Percentiles rank a stretch among this genome's conserved stretches.
phyloP scores from a whole-genome alignment of 2,113 vertebrate species.

The Psittacara wagleri region DNA sequence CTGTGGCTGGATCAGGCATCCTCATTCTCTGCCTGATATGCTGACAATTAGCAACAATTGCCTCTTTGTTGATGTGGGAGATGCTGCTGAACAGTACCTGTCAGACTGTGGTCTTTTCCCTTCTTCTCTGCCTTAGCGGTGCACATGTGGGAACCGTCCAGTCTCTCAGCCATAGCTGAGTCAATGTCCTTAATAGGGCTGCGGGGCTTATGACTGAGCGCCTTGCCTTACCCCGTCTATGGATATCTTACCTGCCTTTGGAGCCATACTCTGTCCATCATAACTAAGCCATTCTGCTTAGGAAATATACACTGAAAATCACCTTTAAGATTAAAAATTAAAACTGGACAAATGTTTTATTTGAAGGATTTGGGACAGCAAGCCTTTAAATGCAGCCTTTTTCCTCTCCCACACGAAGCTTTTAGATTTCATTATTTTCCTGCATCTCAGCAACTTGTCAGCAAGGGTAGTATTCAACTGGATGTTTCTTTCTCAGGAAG shows the following conservation, averaged over 20 bases:
- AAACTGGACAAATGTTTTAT: background rate
- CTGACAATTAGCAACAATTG: background rate
- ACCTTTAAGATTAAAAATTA: background rate
- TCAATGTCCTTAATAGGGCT: fast-evolving
- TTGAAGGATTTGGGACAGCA: background rate
- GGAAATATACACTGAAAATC: background rate
- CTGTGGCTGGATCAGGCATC: background rate
- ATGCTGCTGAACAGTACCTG: background rate
- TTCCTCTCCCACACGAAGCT: background rate
- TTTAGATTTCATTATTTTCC: background rate
- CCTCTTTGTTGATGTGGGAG: fast-evolving
- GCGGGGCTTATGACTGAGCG: background rate
- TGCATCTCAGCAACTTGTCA: background rate
- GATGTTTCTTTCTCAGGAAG: background rate
- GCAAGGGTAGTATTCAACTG: background rate
- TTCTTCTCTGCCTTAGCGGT: background rate
- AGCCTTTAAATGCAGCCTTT: background rate
- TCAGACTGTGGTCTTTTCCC: background rate
- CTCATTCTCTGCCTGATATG: background rate
- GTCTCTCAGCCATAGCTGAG: background rate
- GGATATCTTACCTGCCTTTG: background rate
- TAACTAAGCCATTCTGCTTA: background rate
- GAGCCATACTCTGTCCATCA: background rate
- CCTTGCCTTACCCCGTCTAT: background rate
- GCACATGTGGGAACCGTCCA: background rate